These are phyloP conservation scores for Rhynchonycteris naso DNA, from an alignment of 2,797 vertebrate species.

Conservation along the genomic window DNA sequence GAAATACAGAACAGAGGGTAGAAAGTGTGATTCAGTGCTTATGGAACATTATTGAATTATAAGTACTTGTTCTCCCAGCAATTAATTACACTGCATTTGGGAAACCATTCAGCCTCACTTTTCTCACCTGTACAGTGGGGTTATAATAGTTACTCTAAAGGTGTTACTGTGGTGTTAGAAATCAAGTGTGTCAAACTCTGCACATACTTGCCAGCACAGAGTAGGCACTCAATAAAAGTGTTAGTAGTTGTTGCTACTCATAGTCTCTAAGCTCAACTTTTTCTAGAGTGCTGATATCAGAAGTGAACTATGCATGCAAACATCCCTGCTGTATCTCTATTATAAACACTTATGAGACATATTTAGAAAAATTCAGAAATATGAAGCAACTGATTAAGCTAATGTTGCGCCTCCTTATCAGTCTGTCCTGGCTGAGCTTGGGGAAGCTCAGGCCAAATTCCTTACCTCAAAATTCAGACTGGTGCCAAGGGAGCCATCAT, in stretches of 20 bases:
- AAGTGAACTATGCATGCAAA: neutral
- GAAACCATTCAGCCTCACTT: neutral
- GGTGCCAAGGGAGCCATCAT: conserved; percentile 72
- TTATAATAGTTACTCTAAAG: neutral
- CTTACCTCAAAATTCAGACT: conserved; percentile 66
- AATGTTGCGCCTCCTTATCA: conserved; percentile 74
- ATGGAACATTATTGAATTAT: neutral
- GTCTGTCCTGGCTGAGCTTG: conserved; percentile 62
- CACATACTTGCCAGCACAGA: neutral
- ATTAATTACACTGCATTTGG: neutral
- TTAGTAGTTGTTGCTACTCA: neutral
- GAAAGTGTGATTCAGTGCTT: neutral
- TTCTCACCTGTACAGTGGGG: neutral
- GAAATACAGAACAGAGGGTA: neutral
- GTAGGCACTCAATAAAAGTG: neutral
- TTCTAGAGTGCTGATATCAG: neutral
- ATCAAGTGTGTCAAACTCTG: neutral
- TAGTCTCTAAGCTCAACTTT: neutral
- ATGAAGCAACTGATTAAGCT: conserved; percentile 56
- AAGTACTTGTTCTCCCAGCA: neutral
- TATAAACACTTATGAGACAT: conserved; percentile 32
- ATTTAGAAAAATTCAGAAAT: conserved; percentile 58
- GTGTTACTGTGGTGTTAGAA: neutral
- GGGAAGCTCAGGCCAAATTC: conserved; percentile 71
- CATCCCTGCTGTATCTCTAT: conserved; percentile 19